Base-by-base conservation (phyloP, 2,797 vertebrate species). In the Gobionotothen gibberifrons region DNA sequence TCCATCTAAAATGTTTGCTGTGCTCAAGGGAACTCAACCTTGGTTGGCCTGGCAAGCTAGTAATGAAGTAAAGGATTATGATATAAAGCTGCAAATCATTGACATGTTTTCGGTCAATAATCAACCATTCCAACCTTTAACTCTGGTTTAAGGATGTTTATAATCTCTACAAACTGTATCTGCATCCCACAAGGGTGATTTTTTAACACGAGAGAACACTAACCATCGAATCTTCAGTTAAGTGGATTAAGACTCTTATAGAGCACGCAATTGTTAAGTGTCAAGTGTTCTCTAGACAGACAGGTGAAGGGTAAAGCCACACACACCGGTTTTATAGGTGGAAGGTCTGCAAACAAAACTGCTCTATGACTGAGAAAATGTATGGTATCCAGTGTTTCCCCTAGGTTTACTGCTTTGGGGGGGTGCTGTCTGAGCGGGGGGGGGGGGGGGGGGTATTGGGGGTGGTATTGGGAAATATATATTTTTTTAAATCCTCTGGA, bases 61-160 rank as follows among this genome's bases (percentile, higher is more conserved):
- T 53, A n/a, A 49, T 54, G 6, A 67, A 22, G 4, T 47, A 49
- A 64, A 55, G 47, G 43, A 69, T 73, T 21, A 74, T n/a, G 9
- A 62, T 75, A 62, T 58, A 8, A 69, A 42, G 9, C 54, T 52
- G 48, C 55, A 61, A 77, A 83, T 77, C 68, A 81, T 69, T 83
- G 26, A 83, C 74, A 40, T 0, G 22, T 39, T 48, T 15, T 19
- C 14, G 29, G 81, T 80, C 68, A 84, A 81, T 79, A 44, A 78
- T 78, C 60, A 83, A 83, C 73, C 42, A 22, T 48, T 47, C 1
- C 7, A 44, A 66, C 47, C 9, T 15, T 42, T 22, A 40, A 13
- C 10, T 60, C 32, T 49, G 15, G 53, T 63, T 49, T 6, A 19
- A 72, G 51, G 11, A 2, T 15, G 59, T 60, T 3, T 53, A 39